Percentiles rank a stretch among this genome's conserved stretches.
phyloP scores from a whole-genome alignment of 2,113 vertebrate species.

The Raja brachyura region DNA sequence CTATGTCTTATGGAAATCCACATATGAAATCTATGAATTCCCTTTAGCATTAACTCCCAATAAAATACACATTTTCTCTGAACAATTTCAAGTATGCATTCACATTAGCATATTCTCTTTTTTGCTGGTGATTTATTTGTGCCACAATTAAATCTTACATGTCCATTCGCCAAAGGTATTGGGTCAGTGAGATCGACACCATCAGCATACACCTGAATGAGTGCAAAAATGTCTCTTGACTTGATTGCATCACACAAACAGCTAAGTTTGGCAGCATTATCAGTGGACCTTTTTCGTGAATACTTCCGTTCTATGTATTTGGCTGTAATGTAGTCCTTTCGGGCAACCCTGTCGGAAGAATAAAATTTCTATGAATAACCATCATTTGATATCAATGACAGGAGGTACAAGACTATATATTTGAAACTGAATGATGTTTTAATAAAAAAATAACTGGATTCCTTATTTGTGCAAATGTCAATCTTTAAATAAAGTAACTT shows the following conservation, averaged over 20 bases:
- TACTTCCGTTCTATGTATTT: slow-evolving; percentile 90
- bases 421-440: background rate
- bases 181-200: slow-evolving; percentile 83
- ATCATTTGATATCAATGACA: slow-evolving; percentile 17
- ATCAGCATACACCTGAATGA: slow-evolving; percentile 84
- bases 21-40: too few relatives aligned
- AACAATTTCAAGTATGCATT: background rate
- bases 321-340: slow-evolving; percentile 92
- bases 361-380: background rate
- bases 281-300: slow-evolving; percentile 59
- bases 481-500: background rate
- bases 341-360: slow-evolving; percentile 69
- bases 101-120: background rate
- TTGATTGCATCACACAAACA: slow-evolving; percentile 77
- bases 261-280: slow-evolving; percentile 61
- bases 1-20: too few relatives aligned
- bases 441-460: background rate
- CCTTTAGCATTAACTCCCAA: background rate
- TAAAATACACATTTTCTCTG: background rate
- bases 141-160: slow-evolving; percentile 65
- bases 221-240: slow-evolving; percentile 72
- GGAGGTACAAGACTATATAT: background rate
- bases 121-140: background rate
- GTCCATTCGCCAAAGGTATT: slow-evolving; percentile 73
- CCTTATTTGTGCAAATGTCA: background rate